Evolutionary conservation across 92 coral and sea anemone genomes (phyloP), one percentile per base, ranked within the genome.

Genomic region (Metridium senile): DNA sequence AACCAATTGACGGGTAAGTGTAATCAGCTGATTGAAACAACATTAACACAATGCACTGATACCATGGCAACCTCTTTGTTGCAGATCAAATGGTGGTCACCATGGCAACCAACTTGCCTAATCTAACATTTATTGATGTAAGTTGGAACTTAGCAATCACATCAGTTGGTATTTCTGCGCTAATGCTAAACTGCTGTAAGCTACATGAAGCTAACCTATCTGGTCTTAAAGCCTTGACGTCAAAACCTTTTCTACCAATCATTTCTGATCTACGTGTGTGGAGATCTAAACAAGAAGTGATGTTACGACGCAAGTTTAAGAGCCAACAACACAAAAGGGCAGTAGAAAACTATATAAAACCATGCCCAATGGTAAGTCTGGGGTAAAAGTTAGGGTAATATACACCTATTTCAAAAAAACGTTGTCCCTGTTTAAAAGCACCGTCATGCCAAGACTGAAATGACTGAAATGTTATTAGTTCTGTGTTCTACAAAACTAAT

Each of bases 131-230:
- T 26, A 75, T 91, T 69, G 97, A 91, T 70, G 58, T 81, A 33
- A 91, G 97, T 58, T 91, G 97, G 97, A 91, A 91, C 79, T 76
- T 86, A 13, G 68, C 74, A 74, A 35, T 91, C 66, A 76, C 93
- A 17, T 93, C 90, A 69, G 32, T n/a, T 20, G 93, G 93, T 21
- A 71, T 91, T 26, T 47, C 70, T 1, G 69, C 85, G 0, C 72
- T 91, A 67, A 71, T 91, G 34, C 28, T 68, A 19, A 73, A 78
- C 77, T 91, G 97, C 51, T 25, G 77, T 9, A 64, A 67, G 52
- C 86, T 91, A 25, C 82, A 82, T 52, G 82, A 86, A 67, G 97
- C 89, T 11, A 83, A 70, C 23, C 62, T 91, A 11, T 79, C 89
- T 1, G 97, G 97, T 26, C 76, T 91, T 0, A 91, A 91, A 76